These are phyloP conservation scores for Monopis laevigella DNA, from an alignment of 2,888 invertebrate genomes.

Conservation along the genomic window DNA sequence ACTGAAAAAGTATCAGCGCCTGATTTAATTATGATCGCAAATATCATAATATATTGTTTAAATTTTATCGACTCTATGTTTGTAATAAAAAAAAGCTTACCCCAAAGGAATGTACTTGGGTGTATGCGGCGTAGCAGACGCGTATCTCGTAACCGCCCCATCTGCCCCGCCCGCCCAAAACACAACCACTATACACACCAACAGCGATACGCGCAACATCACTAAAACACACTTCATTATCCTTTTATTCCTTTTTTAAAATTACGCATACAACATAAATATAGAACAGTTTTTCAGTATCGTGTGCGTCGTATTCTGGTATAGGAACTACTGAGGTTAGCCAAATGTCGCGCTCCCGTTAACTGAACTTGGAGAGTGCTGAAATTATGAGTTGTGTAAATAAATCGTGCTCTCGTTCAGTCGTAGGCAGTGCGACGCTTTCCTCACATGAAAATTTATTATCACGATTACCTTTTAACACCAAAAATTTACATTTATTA, in stretches of 20 bases:
- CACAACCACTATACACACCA: slow-evolving; percentile 36
- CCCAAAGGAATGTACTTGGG: slow-evolving; percentile 51
- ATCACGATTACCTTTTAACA: not conserved
- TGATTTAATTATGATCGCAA: too few species aligned
- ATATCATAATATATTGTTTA: too few species aligned
- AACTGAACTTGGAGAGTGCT: slow-evolving; percentile 41
- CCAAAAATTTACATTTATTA: not conserved
- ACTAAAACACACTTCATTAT: slow-evolving; percentile 20
- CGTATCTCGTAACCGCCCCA: slow-evolving; percentile 41
- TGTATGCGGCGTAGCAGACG: slow-evolving; percentile 51
- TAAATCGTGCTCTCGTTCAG: slow-evolving; percentile 35
- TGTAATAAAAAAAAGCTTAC: slow-evolving; percentile 40
- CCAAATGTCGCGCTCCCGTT: slow-evolving; percentile 38
- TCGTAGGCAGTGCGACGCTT: slow-evolving; percentile 31
- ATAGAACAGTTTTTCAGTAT: too few species aligned
- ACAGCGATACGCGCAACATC: slow-evolving; percentile 19
- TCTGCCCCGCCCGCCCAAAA: slow-evolving; percentile 17
- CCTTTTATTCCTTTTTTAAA: slow-evolving; percentile 15
- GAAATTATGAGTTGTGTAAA: slow-evolving; percentile 51
- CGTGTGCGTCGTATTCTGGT: slow-evolving; percentile 32
- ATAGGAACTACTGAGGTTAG: slow-evolving; percentile 37
- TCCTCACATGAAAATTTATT: slow-evolving; percentile 1
- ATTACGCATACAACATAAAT: too few species aligned
- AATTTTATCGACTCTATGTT: not conserved
- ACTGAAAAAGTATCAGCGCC: not conserved